Base-by-base conservation (phyloP, 2,888 invertebrate genomes). In the Caprella mutica region DNA sequence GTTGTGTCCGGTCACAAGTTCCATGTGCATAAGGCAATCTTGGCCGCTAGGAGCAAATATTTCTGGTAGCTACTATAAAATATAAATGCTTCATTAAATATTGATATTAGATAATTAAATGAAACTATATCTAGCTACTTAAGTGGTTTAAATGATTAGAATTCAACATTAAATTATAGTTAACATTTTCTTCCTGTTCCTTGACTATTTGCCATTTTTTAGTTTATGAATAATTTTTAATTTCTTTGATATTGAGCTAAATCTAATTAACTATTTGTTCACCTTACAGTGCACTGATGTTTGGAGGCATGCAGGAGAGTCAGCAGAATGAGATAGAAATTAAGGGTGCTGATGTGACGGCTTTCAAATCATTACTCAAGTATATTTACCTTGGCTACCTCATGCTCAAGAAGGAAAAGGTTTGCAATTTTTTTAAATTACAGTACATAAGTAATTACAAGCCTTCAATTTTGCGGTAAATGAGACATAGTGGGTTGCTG, bases 41-140 rank as follows among this genome's bases (percentile, higher is more conserved):
- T 98, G 55, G 97, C 97, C 0, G 88, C 93, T 27, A 80, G 97
- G 69, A 93, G 94, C 71, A 89, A 94, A 69, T 98, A 96, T 75
- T 98, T 97, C 74, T 79, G 93, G 72, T 94, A 17, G 26, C 84
- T 9, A 74, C 85, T 35, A 51, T 27, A 46, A 21, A 17, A 19
- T 17, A n/a, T n/a, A n/a, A n/a, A n/a, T n/a, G n/a, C n/a, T n/a
- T n/a, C n/a, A n/a, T n/a, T n/a, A n/a, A n/a, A n/a, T n/a, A n/a
- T n/a, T n/a, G n/a, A n/a, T n/a, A n/a, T n/a, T n/a, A n/a, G n/a
- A n/a, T n/a, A n/a, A n/a, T n/a, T n/a, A n/a, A n/a, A n/a, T n/a
- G n/a, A n/a, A n/a, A n/a, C n/a, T n/a, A n/a, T n/a, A n/a, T n/a
- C n/a, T n/a, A n/a, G n/a, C n/a, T n/a, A n/a, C 14, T 33, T 33